Evolutionary conservation across 2,797 vertebrate species (phyloP).

Genomic region (Pantherophis vulpinus): DNA sequence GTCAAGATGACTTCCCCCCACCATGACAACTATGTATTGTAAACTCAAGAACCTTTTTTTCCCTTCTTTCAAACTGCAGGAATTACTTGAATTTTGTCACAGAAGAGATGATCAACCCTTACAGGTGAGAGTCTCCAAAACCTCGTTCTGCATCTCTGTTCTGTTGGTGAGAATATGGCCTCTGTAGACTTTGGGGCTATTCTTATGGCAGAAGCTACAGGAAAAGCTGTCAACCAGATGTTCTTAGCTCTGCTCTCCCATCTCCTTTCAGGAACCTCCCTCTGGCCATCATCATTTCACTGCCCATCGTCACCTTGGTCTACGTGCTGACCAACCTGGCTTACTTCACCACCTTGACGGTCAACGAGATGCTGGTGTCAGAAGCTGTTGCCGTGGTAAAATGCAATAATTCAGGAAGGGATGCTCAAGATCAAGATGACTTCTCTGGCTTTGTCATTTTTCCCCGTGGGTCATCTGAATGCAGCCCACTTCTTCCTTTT

Average conservation of each 20-base stretch:
- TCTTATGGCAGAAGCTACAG: neutral
- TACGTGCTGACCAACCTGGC: constrained; percentile 97
- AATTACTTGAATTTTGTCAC: constrained; percentile 99
- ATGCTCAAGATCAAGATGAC: too few relatives aligned
- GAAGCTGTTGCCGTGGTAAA: constrained; percentile 93
- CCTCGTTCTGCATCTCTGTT: neutral
- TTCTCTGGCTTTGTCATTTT: too few relatives aligned
- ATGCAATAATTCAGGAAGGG: constrained; percentile 19
- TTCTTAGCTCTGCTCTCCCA: neutral
- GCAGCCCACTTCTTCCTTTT: neutral
- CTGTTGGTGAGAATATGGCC: neutral
- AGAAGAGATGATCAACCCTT: constrained; percentile 98
- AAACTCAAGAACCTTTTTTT: neutral
- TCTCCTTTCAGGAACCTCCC: constrained; percentile 85
- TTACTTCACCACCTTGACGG: constrained; percentile 91
- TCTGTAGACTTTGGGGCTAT: neutral
- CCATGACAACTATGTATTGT: rapidly evolving
- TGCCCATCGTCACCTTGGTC: constrained; percentile 91
- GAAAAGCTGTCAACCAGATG: too few relatives aligned
- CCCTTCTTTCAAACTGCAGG: constrained; percentile 70
- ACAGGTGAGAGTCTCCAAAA: constrained; percentile 76
- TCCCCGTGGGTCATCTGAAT: neutral
- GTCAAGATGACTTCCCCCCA: rapidly evolving
- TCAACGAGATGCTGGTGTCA: constrained; percentile 83
- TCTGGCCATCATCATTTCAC: constrained; percentile 94